Conservation (phyloP, 2,113 vertebrate genomes). For the Excalfactoria chinensis region DNA sequence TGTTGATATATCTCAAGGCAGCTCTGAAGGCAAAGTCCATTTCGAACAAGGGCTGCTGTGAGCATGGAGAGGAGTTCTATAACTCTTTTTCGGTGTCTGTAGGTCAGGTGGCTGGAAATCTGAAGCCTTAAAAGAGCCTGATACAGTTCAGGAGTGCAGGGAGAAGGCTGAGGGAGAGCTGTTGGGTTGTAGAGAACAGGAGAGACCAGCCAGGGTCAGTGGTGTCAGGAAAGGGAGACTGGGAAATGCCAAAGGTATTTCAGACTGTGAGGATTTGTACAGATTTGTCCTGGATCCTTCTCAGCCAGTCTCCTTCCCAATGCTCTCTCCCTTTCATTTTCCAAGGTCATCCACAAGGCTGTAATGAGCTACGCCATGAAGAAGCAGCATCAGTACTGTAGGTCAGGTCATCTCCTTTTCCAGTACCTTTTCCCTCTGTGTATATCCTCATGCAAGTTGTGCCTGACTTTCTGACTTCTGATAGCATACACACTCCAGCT, state of each 20-base stretch:
- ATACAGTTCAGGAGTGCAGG: neutral
- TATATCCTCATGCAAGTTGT: neutral
- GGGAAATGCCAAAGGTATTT: neutral
- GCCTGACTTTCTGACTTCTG: neutral
- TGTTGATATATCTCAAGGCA: neutral
- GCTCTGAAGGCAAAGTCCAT: neutral
- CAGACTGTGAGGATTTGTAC: neutral
- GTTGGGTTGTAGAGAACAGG: neutral
- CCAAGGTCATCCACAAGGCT: neutral
- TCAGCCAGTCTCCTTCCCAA: neutral
- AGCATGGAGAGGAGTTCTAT: neutral
- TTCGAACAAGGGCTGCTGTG: neutral
- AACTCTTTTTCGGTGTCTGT: neutral
- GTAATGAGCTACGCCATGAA: neutral
- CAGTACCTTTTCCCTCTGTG: neutral
- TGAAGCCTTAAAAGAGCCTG: neutral
- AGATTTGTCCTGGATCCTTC: neutral
- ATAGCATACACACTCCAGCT: neutral
- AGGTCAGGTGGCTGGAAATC: neutral
- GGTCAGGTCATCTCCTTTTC: neutral
- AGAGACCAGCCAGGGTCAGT: neutral
- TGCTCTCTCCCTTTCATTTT: neutral
- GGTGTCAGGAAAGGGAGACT: neutral
- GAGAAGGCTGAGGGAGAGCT: neutral
- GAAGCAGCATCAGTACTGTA: neutral